Conservation (phyloP, 2,113 vertebrate genomes). For the Lepisosteus osseus region DNA sequence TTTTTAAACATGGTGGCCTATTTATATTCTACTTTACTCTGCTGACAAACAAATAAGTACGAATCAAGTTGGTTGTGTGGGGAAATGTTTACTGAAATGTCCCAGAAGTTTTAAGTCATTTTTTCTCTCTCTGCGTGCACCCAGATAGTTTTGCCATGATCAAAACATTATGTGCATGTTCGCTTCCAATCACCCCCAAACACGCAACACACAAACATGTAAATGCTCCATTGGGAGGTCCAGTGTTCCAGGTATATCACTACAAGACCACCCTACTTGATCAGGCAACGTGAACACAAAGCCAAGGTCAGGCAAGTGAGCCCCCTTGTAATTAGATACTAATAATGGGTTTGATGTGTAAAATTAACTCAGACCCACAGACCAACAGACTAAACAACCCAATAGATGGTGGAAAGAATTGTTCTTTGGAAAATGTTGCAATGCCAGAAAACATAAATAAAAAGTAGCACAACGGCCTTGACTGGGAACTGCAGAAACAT, state of each 20-base stretch:
- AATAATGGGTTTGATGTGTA: conserved; percentile 82
- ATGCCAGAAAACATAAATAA: conserved; percentile 75
- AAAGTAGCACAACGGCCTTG: conserved; percentile 48
- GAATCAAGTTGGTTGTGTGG: conserved; percentile 54
- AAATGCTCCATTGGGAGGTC: conserved; percentile 57
- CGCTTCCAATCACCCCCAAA: conserved; percentile 36
- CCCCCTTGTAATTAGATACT: conserved; percentile 80
- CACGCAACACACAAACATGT: conserved; percentile 49
- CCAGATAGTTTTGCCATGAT: conserved; percentile 19
- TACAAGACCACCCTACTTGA: conserved; percentile 85
- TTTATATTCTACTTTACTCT: conserved; percentile 64
- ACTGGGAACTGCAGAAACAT: conserved; percentile 61
- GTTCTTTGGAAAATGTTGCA: conserved; percentile 66
- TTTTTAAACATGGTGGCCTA: conserved; percentile 61
- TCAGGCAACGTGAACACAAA: conserved; percentile 67
- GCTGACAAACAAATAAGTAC: conserved; percentile 67
- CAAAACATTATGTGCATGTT: conserved; percentile 29
- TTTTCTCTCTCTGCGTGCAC: background rate
- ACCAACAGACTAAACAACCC: conserved; percentile 87
- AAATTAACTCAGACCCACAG: conserved; percentile 73
- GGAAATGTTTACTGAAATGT: conserved; percentile 64
- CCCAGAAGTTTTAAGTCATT: conserved; percentile 46
- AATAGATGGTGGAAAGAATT: conserved; percentile 71
- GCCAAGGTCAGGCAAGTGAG: conserved; percentile 53
- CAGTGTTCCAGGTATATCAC: conserved; percentile 72